These are phyloP conservation scores for Drosophila niveifrons DNA, from an alignment of 2,888 invertebrate species.

Conservation along the genomic window DNA sequence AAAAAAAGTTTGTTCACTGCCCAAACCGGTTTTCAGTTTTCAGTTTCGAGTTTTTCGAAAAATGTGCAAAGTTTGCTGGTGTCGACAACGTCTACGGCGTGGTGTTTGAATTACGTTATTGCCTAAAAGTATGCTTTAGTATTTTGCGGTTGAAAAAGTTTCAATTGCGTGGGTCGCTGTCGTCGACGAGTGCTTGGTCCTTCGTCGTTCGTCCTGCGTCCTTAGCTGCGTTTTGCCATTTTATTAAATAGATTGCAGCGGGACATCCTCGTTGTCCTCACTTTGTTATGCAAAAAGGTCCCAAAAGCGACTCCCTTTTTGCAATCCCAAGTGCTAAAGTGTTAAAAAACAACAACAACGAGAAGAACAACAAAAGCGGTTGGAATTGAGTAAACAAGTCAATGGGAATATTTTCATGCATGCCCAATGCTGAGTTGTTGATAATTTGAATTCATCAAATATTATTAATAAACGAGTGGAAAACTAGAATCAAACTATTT, in stretches of 20 bases:
- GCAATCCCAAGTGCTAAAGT: slow-evolving; percentile 32
- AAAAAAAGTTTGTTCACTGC: slow-evolving; percentile 27
- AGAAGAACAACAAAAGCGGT: slow-evolving; percentile 2
- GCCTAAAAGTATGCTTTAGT: slow-evolving; percentile 79
- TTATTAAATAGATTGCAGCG: slow-evolving; percentile 78
- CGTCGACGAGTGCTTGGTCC: slow-evolving; percentile 27
- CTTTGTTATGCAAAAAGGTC: slow-evolving; percentile 69
- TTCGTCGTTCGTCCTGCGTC: slow-evolving; percentile 20
- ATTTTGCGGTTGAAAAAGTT: slow-evolving; percentile 80
- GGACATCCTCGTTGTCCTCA: slow-evolving; percentile 50
- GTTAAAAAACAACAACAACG: slow-evolving; percentile 32
- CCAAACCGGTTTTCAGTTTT: slow-evolving; percentile 50
- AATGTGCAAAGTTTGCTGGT: slow-evolving; percentile 75
- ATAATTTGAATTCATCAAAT: slow-evolving; percentile 18
- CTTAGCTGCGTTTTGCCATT: slow-evolving; percentile 56
- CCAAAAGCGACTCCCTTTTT: slow-evolving; percentile 39
- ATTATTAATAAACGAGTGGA: slow-evolving; percentile 21
- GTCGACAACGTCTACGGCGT: slow-evolving; percentile 61
- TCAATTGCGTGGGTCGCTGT: slow-evolving; percentile 75
- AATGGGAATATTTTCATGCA: slow-evolving; percentile 44
- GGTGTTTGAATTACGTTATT: slow-evolving; percentile 76
- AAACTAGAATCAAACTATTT: not conserved
- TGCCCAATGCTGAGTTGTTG: slow-evolving; percentile 32
- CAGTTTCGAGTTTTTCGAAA: slow-evolving; percentile 61
- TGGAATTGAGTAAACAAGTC: slow-evolving; percentile 55